A percentile compares a stretch with the other conserved stretches of the same genome.
Evolutionary conservation across 2,113 vertebrate species (phyloP).

Genomic region (Zosterops hypoxanthus): DNA sequence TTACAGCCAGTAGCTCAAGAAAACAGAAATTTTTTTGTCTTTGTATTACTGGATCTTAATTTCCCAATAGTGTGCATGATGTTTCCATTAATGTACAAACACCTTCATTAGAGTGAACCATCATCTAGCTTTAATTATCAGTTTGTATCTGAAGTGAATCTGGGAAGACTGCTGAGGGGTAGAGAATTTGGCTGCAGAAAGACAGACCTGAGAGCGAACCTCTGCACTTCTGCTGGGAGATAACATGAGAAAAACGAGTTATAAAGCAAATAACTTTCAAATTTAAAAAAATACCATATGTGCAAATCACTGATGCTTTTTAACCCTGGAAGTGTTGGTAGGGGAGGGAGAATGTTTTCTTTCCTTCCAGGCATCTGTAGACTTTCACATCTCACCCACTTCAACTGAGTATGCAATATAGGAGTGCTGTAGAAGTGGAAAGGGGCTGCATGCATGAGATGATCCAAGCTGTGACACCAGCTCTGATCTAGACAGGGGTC

Average conservation of each 20-base stretch:
- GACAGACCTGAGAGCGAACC: neutral
- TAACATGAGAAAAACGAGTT: neutral
- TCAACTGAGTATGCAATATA: neutral
- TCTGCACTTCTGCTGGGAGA: neutral
- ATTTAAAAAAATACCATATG: neutral
- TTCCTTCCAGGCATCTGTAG: neutral
- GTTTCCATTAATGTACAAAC: neutral
- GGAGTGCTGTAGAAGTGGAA: neutral
- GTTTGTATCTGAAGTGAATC: neutral
- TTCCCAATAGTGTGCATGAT: neutral
- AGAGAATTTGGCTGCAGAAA: neutral
- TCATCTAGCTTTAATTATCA: neutral
- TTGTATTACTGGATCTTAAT: neutral
- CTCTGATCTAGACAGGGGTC: neutral
- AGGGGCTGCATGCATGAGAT: neutral
- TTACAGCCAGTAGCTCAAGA: neutral
- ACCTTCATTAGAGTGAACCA: neutral
- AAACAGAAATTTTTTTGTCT: neutral
- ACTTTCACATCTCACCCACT: neutral
- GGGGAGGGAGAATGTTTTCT: neutral
- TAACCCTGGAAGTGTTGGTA: neutral
- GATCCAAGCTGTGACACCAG: neutral
- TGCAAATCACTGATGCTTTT: neutral
- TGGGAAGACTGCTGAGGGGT: neutral
- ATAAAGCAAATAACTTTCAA: neutral